Base-by-base conservation (phyloP, 2,888 invertebrate species). In the Erebia palarica region DNA sequence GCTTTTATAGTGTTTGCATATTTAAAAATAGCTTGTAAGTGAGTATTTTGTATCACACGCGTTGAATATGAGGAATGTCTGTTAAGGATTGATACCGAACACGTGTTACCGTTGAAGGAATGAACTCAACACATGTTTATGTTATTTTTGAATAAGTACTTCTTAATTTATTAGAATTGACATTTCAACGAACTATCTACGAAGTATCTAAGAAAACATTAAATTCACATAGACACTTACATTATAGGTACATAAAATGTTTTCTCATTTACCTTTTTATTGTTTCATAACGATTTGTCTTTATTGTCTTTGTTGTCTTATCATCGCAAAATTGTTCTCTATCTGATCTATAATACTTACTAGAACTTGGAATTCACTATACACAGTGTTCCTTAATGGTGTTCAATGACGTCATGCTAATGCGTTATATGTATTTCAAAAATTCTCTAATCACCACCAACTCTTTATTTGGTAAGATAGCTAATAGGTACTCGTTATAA, bases 91-190 rank as follows among this genome's bases (percentile, higher is more conserved):
- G 84, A 87, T 86, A 84, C 81, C 80, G 81, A 81, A 84, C 87
- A 87, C 86, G 83, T 89, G 87, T 84, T 84, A 85, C 85, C 80
- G 82, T 78, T 80, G 77, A 80, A 80, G 78, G 80, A 82, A 79
- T 80, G 82, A 83, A 80, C 78, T 81, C 80, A 78, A 83, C 84
- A 86, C 78, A 86, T 85, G 82, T 85, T 21, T 79, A 79, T 81
- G 81, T 81, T 78, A 77, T 67, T 60, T 70, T 74, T 70, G 74
- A 59, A 63, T 73, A 72, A 55, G 81, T 82, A n/a, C 10, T 18
- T 61, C 44, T 44, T 61, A n/a, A 36, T 36, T 59, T n/a, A 11
- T 44, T 42, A 42, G 60, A 16, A 16, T n/a, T 60, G 13, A 42
- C 5, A 59, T 36, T 58, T 44, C 16, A 11, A 18, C 9, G 16